Base-by-base conservation (phyloP, 2,797 vertebrate genomes). In the Acanthis flammea region DNA sequence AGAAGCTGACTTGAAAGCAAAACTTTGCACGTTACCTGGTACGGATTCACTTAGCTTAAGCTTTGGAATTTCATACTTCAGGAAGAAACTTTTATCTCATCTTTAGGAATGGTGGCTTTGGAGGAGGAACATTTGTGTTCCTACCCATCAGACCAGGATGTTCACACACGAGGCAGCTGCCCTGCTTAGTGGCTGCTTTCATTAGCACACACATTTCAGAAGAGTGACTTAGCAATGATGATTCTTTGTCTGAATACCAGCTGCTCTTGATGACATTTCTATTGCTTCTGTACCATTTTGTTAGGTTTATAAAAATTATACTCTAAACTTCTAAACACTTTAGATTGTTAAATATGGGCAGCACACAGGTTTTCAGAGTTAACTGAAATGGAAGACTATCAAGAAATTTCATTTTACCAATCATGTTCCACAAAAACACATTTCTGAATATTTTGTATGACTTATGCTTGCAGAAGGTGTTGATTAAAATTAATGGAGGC, bases 111-210 rank as follows among this genome's bases (percentile, higher is more conserved):
- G 19, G 51, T 7, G 5, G 70, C 39, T 84, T 84, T 81, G 61
- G 71, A 93, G 28, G 42, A 83, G 21, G 42, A 83, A 80, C 37
- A 14, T 37, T 63, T 67, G 24, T 47, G 39, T 17, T 70, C 50
- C 58, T 68, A 42, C 44, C 19, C 7, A 9, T 54, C 79, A 55
- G n/a, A 37, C 1, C 1, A 1, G 0, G 0, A 78, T 6, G 28
- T 16, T 86, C 76, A 66, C 48, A 44, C 30, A 28, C 3, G 9
- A 48, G 75, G 70, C 71, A 65, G 83, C 31, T 90, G 79, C 44
- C 44, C 73, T 72, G 4, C 19, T 65, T 35, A n/a, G 61, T 18
- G n/a, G 33, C 57, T 71, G 66, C 35, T 62, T 91, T 60, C 60
- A 57, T 53, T 42, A 81, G 48, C 54, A 53, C 65, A 79, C 25